Evolutionary conservation across 2,888 invertebrate genomes (phyloP), one percentile per base, ranked within the genome.

Genomic region (Neelides folsomi): DNA sequence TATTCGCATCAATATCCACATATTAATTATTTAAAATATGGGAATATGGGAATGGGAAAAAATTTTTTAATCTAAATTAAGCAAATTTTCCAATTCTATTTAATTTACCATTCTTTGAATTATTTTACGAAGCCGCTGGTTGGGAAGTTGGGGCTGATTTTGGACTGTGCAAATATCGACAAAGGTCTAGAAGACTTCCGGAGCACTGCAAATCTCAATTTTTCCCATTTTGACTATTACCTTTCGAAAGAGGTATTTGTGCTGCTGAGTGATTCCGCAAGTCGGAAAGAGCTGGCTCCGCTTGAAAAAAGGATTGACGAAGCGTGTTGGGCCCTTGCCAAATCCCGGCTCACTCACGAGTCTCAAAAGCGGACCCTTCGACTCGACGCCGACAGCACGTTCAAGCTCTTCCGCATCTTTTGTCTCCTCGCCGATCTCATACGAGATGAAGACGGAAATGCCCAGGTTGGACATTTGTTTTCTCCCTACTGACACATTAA

Each of bases 281-380:
- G 76, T 0, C 67, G 79, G 45, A 71, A 75, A 0, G 75, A 77
- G 55, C 70, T 79, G 7, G 73, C 79, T 56, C 75, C 75, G 44
- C 80, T 75, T 59, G 81, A 82, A 69, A 76, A 75, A 56, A 77
- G 77, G 66, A 81, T 84, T 35, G 82, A 83, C 61, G 81, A 83
- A 72, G 79, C 82, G 49, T 86, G 86, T 68, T 87, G 87, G 87
- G 71, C 84, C 53, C 78, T 86, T 7, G 86, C 85, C 67, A 77
- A 80, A 52, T 82, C 80, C 66, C 74, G 73, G 49, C 79, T 79
- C 57, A 66, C 81, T 18, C 40, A 51, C 20, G 69, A 73, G 3
- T 57, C 57, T 8, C 36, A 55, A 2, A 72, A 82, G 40, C 77
- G 80, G 56, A 75, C 76, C 63, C 74, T 77, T 2, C 69, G 79